Evolutionary conservation across 1,140 invertebrate genomes (phyloP), one percentile per base, ranked within the genome.

Genomic region (Drosophila santomea): DNA sequence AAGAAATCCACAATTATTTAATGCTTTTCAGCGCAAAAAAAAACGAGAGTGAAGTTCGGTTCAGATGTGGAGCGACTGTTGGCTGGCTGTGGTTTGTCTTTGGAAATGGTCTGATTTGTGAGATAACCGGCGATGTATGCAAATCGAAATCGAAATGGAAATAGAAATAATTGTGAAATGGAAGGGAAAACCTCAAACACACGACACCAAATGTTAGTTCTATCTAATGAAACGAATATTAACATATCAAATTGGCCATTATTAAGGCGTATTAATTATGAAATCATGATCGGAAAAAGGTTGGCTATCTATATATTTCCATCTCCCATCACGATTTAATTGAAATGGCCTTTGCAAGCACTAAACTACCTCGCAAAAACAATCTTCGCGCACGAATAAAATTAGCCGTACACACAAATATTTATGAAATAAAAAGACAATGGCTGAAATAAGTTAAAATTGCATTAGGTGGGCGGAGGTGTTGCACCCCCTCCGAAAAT

Each of bases 11-110:
- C 85, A 89, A 84, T 90, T 80, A 89, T 89, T 84, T 84, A 66
- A 80, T 88, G 85, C 63, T 86, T 61, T 77, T 39, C 38, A 76
- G 83, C 82, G 79, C 83, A 80, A 89, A 17, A 17, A 17, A 88
- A 81, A 72, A 72, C 80, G 84, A 89, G 84, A 89, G 84, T 89
- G 84, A 88, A 88, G 67, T 89, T 89, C 76, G 80, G 76, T 88
- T 76, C 44, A 67, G 17, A 61, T 74, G 78, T 71, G 58, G 69
- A 59, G 62, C 56, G 52, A 36, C 8, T 57, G 54, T 14, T 73
- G 38, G 38, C 14, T 39, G 41, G 51, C 35, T 84, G 78, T 51
- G 83, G 83, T 83, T 86, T 67, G 72, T 67, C 67, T 44, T 54
- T 62, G 51, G 52, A 76, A 69, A 73, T 66, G 81, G 72, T 57